Evolutionary conservation across 2,888 invertebrate genomes (phyloP).

Genomic region (Deilephila porcellus): DNA sequence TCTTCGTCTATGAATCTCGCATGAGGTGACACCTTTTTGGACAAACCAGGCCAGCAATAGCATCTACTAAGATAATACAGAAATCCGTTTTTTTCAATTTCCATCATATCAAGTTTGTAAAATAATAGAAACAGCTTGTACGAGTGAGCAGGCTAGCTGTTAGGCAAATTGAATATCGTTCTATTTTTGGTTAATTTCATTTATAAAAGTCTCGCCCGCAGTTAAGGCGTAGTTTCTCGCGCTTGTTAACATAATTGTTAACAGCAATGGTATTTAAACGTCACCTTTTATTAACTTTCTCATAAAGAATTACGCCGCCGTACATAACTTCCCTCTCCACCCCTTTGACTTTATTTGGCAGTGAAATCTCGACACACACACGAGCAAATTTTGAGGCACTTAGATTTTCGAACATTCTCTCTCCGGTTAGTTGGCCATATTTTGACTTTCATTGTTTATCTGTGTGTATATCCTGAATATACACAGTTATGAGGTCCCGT

Average conservation of each 20-base stretch:
- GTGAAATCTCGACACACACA: background rate
- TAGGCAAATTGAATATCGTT: background rate
- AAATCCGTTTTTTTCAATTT: background rate
- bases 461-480: too few species aligned
- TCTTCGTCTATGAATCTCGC: too few species aligned
- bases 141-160: background rate
- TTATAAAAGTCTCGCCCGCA: background rate
- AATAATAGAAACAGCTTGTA: background rate
- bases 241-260: constrained; percentile 32
- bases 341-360: constrained; percentile 1
- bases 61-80: background rate
- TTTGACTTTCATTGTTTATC: too few species aligned
- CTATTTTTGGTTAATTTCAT: background rate
- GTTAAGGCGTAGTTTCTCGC: background rate
- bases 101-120: background rate
- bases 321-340: constrained; percentile 13
- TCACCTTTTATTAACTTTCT: constrained; percentile 28
- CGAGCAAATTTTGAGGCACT: background rate
- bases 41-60: too few species aligned
- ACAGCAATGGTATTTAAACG: constrained; percentile 29
- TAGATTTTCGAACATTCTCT: background rate
- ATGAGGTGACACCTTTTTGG: too few species aligned
- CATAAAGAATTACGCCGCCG: constrained; percentile 26
- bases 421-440: background rate
- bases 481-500: too few species aligned